Evolutionary conservation across 2,797 vertebrate species (phyloP), one percentile per base, ranked within the genome.

Genomic region (Myiotriccus ornatus): DNA sequence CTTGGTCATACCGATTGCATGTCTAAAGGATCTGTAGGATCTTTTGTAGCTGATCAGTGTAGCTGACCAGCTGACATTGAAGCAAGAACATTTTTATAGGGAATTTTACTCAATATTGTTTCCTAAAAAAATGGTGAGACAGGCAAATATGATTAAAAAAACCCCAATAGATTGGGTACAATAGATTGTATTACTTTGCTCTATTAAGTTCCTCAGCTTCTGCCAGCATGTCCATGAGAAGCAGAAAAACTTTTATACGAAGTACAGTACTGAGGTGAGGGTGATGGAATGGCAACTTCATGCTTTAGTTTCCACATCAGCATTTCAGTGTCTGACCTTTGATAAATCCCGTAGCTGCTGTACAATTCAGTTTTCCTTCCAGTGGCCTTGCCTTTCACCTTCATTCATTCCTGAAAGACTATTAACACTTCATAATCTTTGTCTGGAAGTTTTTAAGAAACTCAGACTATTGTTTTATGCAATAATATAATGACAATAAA

Each of bases 281-380:
- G 47, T 89, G 50, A 52, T 86, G 46, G 35, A 81, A 78, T 78
- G 43, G 82, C 86, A 91, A 95, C 19, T 63, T 85, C 25, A 10
- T 68, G 32, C 60, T 83, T 87, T 83, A 69, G 81, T 92, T 95
- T 89, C 65, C 55, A 62, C 20, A n/a, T 77, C 64, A 41, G 64
- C 53, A 35, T 20, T 89, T 92, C 56, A 62, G 17, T 74, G 50
- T 16, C n/a, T 85, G 76, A 62, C 47, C 43, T 92, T 91, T 85
- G 50, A 21, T 69, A 69, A 86, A 52, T 78, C 62, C 73, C 10
- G 1, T 63, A 91, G 43, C 0, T 7, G 27, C 47, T 76, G 23
- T 81, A 67, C 55, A 78, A 39, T 44, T 82, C 79, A 81, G 37
- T 91, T 94, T 93, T 85, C 84, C 71, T 84, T 92, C 56, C 55